Evolutionary conservation across 1,140 invertebrate genomes (phyloP), one percentile per base, ranked within the genome.

Genomic region (Anadara kagoshimensis): DNA sequence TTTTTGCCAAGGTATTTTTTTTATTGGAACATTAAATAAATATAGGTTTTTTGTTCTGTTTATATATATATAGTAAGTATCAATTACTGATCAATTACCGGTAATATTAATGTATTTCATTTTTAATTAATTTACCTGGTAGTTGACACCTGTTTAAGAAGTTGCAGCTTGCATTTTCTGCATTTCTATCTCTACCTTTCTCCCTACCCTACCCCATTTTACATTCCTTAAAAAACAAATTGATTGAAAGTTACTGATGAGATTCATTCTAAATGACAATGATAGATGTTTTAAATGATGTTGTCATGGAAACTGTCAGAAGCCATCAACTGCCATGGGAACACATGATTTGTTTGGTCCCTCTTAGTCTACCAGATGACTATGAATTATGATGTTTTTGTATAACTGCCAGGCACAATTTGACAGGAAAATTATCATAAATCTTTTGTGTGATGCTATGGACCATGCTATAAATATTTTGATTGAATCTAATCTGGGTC

Each of bases 401-500:
- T 81, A 69, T 71, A 76, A 70, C 64, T 74, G 75, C 73, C 77
- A 76, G 68, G 59, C 73, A 73, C 59, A 71, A 62, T 78, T 77
- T 81, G 80, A 82, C 80, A 82, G 78, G 53, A 67, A 79, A 78
- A 82, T 82, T 77, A 79, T 78, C 78, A 82, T 82, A 82, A 79
- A 82, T 82, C 80, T 78, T 80, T 76, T 70, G 67, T 76, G 67
- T 65, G 63, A 57, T 76, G 71, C 66, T 74, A 71, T 64, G 57
- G 62, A 73, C 54, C 43, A 54, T 44, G 66, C 65, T 61, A 63
- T 79, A 79, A 79, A 79, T 76, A 79, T 79, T 79, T 79, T 78
- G 72, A 78, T 78, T 62, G 73, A 67, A 69, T 57, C 51, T 70
- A 75, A 78, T 78, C 73, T 66, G 59, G 66, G 47, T 57, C 22